Conservation (phyloP, 1,140 invertebrate genomes). For the Leucophenga varia region DNA sequence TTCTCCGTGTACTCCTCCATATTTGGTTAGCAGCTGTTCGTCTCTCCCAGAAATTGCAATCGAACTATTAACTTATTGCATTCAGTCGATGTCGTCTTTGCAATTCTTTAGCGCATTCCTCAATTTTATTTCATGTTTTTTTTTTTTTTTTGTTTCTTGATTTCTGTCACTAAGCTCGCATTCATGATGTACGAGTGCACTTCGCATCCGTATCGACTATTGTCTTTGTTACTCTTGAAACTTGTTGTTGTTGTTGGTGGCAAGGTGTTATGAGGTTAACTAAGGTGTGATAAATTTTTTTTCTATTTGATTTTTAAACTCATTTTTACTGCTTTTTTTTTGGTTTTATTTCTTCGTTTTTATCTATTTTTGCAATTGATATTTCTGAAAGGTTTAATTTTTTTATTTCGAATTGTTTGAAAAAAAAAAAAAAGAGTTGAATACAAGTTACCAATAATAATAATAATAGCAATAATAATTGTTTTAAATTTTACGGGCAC, state of each 20-base stretch:
- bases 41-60: slow-evolving; percentile 23
- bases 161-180: too few species aligned
- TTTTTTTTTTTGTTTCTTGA: too few species aligned
- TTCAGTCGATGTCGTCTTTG: slow-evolving; percentile 30
- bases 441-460: too few species aligned
- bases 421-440: too few species aligned
- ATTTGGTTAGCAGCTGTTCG: slow-evolving; percentile 3
- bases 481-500: too few species aligned
- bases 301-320: slow-evolving; percentile 8
- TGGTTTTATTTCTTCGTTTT: too few species aligned
- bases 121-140: slow-evolving; percentile 13
- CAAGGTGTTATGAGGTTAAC: slow-evolving; percentile 46
- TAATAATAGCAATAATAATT: too few species aligned
- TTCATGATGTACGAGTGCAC: slow-evolving; percentile 10
- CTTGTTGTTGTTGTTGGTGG: slow-evolving; percentile 8
- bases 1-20: slow-evolving; percentile 21
- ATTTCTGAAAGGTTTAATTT: too few species aligned
- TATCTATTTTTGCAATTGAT: too few species aligned
- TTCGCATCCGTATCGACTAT: slow-evolving; percentile 3
- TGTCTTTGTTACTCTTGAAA: neutral
- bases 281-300: slow-evolving; percentile 54
- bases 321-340: too few species aligned
- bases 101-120: slow-evolving; percentile 40
- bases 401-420: too few species aligned
- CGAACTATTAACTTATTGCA: slow-evolving; percentile 54